Percentiles rank a stretch among this genome's conserved stretches.
Evolutionary conservation across 64 coral and sea anemone genomes (phyloP).

Genomic region (Montipora efflorescens): DNA sequence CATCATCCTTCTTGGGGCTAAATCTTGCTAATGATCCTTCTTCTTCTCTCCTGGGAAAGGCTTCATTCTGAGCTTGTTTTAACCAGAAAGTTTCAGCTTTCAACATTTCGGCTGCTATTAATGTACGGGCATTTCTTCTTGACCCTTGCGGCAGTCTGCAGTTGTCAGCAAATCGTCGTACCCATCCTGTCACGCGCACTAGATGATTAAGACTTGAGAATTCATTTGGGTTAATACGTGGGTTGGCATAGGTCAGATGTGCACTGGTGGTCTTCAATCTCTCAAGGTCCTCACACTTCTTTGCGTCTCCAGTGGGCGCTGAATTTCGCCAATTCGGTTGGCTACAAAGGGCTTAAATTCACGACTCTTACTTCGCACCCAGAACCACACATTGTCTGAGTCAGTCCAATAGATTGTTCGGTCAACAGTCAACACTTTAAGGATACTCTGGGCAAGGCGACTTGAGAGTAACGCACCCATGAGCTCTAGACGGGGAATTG

Average conservation of each 20-base stretch:
- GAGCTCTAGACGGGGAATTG: constrained; percentile 45
- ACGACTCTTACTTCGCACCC: constrained; percentile 30
- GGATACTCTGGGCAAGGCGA: constrained; percentile 30
- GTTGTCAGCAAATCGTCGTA: constrained; percentile 56
- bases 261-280: not conserved
- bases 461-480: constrained; percentile 58
- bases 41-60: constrained; percentile 53
- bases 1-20: constrained; percentile 15
- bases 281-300: not conserved
- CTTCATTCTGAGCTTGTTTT: constrained; percentile 44
- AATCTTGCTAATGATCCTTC: constrained; percentile 28
- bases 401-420: constrained; percentile 54
- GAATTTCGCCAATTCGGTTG: constrained; percentile 46
- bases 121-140: not conserved
- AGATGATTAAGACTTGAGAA: constrained; percentile 55
- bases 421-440: constrained; percentile 9
- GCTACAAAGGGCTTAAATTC: constrained; percentile 64
- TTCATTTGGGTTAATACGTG: constrained; percentile 13
- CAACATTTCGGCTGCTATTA: constrained; percentile 6
- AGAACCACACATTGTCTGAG: constrained; percentile 47
- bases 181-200: constrained; percentile 10
- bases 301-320: constrained; percentile 1
- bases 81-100: constrained; percentile 57
- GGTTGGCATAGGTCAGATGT: not conserved
- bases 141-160: constrained; percentile 46